Base-by-base conservation (phyloP, 2,888 invertebrate species). In the Spilarctia lutea region DNA sequence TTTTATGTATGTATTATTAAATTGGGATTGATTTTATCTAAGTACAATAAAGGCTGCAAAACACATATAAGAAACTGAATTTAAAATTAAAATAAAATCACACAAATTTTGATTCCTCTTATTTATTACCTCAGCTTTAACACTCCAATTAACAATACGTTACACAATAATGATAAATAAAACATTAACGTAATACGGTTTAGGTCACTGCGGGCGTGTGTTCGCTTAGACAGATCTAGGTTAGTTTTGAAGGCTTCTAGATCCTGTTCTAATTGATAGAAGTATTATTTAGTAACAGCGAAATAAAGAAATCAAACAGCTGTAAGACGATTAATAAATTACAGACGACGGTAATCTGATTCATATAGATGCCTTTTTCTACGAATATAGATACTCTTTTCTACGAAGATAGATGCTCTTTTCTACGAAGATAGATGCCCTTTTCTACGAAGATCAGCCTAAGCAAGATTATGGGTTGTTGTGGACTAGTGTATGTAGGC, bases 61-160 rank as follows among this genome's bases (percentile, higher is more conserved):
- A 42, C 39, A 24, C 20, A 10, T 35, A 42, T 35, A 42, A 20
- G 13, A 20, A 42, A 35, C 24, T 10, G 3, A 11, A 27, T 30
- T n/a, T 13, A 3, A 30, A 30, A 30, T n/a, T 52, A 67, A 75
- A 65, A 75, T 39, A 79, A 81, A n/a, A 67, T 71, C 71, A 81
- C 85, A 79, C 75, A 77, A 73, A 72, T 63, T 68, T 89, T 65
- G 91, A 94, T 94, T 94, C 94, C 95, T 93, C 94, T 93, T 91
- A 92, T 95, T 94, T 94, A 95, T 94, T 95, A 94, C 92, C 93
- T 90, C 89, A 94, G 90, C 85, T 90, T 91, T 93, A 94, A 94
- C 93, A 92, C 78, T 83, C 86, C 81, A 88, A 87, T 88, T 88
- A 90, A 92, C 89, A 91, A 89, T 88, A 90, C 85, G 80, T 85